These are phyloP conservation scores for Pelochelys cantorii DNA, from an alignment of 2,797 vertebrate genomes.

Conservation along the genomic window DNA sequence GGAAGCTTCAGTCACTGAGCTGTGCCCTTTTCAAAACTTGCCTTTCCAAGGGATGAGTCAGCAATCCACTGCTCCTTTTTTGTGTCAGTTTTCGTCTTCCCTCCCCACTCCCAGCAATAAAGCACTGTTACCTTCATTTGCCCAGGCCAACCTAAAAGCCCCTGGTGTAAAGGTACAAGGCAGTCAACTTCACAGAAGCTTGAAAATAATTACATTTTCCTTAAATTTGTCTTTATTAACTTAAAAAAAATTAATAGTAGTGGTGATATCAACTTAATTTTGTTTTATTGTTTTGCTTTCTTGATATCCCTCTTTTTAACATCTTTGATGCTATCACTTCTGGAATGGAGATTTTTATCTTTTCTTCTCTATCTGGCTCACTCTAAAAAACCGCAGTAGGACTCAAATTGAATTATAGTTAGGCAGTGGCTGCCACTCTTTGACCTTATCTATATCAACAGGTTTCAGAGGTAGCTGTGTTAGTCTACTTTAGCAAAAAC, in stretches of 20 bases:
- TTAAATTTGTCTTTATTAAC: background rate
- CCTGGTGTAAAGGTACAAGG: too few species aligned
- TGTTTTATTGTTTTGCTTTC: background rate
- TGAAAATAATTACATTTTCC: background rate
- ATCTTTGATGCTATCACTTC: background rate
- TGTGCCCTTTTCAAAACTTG: too few species aligned
- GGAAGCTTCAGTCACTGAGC: too few species aligned
- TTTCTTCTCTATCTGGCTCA: background rate
- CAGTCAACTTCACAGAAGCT: background rate
- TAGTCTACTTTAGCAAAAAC: too few species aligned
- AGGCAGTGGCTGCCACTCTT: background rate
- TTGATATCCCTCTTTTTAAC: background rate
- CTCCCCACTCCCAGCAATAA: too few species aligned
- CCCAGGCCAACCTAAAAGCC: too few species aligned
- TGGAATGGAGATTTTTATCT: background rate
- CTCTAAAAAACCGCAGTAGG: background rate
- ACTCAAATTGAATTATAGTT: background rate
- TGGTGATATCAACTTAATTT: background rate
- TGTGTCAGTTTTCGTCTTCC: too few species aligned
- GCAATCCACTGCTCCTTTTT: too few species aligned
- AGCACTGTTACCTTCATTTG: too few species aligned
- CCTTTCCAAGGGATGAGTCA: too few species aligned
- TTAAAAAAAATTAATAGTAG: accelerated
- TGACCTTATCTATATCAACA: background rate
- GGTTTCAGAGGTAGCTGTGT: too few species aligned